A percentile compares a stretch with the other conserved stretches of the same genome.
phyloP scores from a whole-genome alignment of 2,797 vertebrate genomes.

The Oreonectes daqikongensis region DNA sequence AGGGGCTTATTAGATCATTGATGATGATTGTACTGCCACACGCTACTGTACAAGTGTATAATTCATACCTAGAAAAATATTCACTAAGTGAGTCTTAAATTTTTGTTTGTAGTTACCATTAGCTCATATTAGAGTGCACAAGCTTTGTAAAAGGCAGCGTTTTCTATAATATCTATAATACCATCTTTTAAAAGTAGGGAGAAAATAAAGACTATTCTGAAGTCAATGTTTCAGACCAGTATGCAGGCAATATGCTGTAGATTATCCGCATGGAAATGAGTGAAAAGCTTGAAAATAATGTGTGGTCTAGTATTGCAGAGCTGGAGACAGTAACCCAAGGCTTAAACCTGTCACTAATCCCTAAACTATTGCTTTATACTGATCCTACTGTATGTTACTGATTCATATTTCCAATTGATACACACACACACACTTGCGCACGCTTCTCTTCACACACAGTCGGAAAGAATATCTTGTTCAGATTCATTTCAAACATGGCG shows the following conservation, averaged over 20 bases:
- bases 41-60: slow-evolving; percentile 17
- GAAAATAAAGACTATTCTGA: neutral
- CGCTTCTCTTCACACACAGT: slow-evolving; percentile 59
- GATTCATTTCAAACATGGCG: slow-evolving; percentile 15
- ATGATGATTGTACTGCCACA: slow-evolving; percentile 29
- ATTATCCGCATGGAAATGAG: slow-evolving; percentile 25
- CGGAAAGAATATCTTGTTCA: slow-evolving; percentile 26
- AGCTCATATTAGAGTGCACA: neutral
- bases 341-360: slow-evolving; percentile 24
- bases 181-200: neutral
- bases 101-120: neutral
- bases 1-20: slow-evolving; percentile 14
- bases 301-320: slow-evolving; percentile 44
- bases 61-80: slow-evolving; percentile 32
- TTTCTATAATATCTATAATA: neutral
- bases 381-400: slow-evolving; percentile 49
- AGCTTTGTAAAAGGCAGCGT: neutral
- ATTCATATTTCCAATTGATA: slow-evolving; percentile 48
- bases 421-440: neutral
- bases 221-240: neutral
- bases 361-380: slow-evolving; percentile 59
- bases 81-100: slow-evolving; percentile 6
- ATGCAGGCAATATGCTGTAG: neutral
- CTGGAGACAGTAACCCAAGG: slow-evolving; percentile 13
- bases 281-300: slow-evolving; percentile 20